Base-by-base conservation (phyloP, 2,113 vertebrate species). In the Xenotilapia longispinis region DNA sequence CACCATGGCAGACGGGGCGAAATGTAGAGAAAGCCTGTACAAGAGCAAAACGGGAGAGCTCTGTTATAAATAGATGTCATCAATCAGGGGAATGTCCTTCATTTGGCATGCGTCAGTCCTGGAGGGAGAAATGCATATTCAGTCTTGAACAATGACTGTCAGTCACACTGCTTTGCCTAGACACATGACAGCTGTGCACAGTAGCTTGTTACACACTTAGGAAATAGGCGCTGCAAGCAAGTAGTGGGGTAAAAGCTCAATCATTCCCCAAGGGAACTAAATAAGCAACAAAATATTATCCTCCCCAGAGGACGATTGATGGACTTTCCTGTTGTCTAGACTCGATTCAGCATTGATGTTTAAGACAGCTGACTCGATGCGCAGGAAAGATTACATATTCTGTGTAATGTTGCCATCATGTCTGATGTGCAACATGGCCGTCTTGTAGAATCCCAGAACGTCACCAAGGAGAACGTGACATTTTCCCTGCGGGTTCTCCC, bases 31-130 rank as follows among this genome's bases (percentile, higher is more conserved):
- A 58, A 38, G 68, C 79, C 36, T 73, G 33, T 38, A 65, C 49
- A 7, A 63, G 63, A 84, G 70, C 3, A 17, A 84, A 86, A 58
- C 73, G 45, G 80, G 47, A 88, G 38, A 26, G 60, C 70, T 84
- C 84, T 15, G 45, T 93, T 93, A 90, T 91, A 95, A 95, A 96
- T 91, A 95, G 93, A 94, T 81, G 86, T 90, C 92, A 95, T 96
- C 95, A 94, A 95, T 95, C 93, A 95, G 82, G 21, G 83, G 91
- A 85, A 91, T 60, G 94, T 93, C 94, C 89, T 95, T 96, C 89
- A 83, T 89, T 93, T 92, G 93, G 89, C 90, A 85, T 82, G 65
- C 84, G 87, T 94, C 91, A 86, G 86, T 91, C 91, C 94, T 92
- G 89, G 58, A 87, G 94, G 93, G 88, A 89, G 89, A 93, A 90